phyloP scores from a whole-genome alignment of 2,797 vertebrate genomes.

The Rhinatrema bivittatum region DNA sequence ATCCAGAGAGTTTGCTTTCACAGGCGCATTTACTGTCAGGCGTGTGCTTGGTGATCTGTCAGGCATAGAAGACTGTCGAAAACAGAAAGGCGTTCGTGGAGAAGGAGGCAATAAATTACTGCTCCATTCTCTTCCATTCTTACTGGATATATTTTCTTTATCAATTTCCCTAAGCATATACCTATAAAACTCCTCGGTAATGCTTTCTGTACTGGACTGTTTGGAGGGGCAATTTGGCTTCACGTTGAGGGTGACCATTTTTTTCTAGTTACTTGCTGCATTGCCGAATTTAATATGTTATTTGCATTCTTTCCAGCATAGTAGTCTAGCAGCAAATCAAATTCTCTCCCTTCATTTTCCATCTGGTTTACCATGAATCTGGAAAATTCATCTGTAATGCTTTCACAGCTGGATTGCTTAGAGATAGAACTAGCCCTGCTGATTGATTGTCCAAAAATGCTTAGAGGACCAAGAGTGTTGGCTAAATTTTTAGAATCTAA shows the following conservation, averaged over 20 bases:
- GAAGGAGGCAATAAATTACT: slow-evolving; percentile 72
- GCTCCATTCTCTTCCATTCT: slow-evolving; percentile 80
- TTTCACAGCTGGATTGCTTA: slow-evolving; percentile 97
- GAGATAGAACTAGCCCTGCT: slow-evolving; percentile 94
- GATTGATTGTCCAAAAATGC: slow-evolving; percentile 73
- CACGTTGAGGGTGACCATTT: slow-evolving; percentile 80
- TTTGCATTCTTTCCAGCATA: slow-evolving; percentile 93
- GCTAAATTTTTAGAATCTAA: slow-evolving; percentile 54
- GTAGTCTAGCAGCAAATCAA: slow-evolving; percentile 91
- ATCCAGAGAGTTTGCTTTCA: slow-evolving; percentile 94
- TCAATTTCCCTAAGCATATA: slow-evolving; percentile 92
- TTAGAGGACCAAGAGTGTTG: slow-evolving; percentile 68
- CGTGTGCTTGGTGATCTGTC: slow-evolving; percentile 75
- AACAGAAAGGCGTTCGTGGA: slow-evolving; percentile 71
- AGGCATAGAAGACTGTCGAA: slow-evolving; percentile 86
- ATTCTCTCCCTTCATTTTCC: slow-evolving; percentile 91
- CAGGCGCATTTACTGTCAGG: slow-evolving; percentile 75
- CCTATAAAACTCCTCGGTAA: slow-evolving; percentile 93
- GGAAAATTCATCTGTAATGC: slow-evolving; percentile 96
- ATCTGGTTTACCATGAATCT: slow-evolving; percentile 98
- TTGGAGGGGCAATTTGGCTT: slow-evolving; percentile 84
- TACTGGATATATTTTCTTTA: slow-evolving; percentile 64
- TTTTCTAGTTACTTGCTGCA: slow-evolving; percentile 83
- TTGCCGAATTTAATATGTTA: slow-evolving; percentile 80
- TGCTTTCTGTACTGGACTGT: slow-evolving; percentile 96